Percentiles rank a stretch among this genome's conserved stretches.
phyloP scores from a whole-genome alignment of 2,797 vertebrate species.

The Dipus sagitta region DNA sequence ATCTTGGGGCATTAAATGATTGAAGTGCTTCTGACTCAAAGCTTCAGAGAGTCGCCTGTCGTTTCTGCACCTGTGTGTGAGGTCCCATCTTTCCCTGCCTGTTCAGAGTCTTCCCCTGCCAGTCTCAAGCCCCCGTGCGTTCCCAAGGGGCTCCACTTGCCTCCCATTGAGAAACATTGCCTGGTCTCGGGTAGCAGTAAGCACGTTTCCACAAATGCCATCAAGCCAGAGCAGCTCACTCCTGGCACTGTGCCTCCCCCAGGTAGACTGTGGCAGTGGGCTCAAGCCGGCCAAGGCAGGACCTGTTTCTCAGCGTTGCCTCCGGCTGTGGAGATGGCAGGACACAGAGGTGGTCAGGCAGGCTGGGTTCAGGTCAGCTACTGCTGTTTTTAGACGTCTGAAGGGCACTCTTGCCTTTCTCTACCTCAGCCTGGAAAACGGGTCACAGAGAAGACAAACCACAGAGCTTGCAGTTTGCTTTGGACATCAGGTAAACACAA shows the following conservation, averaged over 20 bases:
- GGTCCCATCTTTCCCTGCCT: neutral
- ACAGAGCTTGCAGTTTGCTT: neutral
- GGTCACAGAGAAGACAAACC: neutral
- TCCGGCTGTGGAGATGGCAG: neutral
- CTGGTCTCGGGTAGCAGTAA: neutral
- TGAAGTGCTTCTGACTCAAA: neutral
- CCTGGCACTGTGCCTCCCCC: neutral
- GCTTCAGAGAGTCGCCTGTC: neutral
- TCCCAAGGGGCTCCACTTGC: neutral
- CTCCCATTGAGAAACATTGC: neutral
- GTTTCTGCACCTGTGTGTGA: neutral
- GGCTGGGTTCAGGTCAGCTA: too few species aligned
- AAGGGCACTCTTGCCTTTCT: neutral
- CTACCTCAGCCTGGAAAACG: neutral
- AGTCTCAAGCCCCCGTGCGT: neutral
- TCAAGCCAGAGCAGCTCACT: neutral
- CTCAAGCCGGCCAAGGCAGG: rapidly evolving
- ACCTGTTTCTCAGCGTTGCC: neutral
- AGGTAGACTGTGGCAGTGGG: rapidly evolving
- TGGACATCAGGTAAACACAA: neutral
- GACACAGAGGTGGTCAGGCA: too few species aligned
- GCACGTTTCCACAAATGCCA: neutral
- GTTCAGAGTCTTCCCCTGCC: too few species aligned
- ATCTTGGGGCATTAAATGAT: neutral
- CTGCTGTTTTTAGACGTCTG: neutral